These are phyloP conservation scores for Aphidius ervi DNA, from an alignment of 1,140 invertebrate species.

Conservation along the genomic window DNA sequence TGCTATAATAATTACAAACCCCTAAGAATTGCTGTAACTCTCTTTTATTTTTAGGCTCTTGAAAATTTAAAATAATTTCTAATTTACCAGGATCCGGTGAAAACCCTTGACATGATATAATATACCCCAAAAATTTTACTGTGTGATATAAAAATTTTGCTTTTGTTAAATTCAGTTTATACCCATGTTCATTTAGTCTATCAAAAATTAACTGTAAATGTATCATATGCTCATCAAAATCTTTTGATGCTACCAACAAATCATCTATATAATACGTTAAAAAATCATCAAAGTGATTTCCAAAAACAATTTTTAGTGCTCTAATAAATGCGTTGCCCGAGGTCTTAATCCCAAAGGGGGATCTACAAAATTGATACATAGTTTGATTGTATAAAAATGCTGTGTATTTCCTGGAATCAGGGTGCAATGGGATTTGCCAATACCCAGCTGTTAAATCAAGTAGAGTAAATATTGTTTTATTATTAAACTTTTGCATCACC, in stretches of 20 bases:
- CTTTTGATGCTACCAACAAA: background rate
- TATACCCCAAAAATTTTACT: slow-evolving; percentile 1
- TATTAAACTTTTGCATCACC: slow-evolving; percentile 3
- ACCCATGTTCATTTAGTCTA: background rate
- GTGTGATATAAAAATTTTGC: background rate
- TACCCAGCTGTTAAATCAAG: slow-evolving; percentile 7
- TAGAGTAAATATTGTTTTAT: background rate
- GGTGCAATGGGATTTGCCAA: slow-evolving; percentile 2
- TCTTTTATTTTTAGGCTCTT: background rate
- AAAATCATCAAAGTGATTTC: background rate
- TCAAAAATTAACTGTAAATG: slow-evolving; percentile 8
- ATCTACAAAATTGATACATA: background rate
- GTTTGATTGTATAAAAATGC: background rate
- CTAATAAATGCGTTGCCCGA: background rate
- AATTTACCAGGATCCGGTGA: background rate
- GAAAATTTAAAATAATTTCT: background rate
- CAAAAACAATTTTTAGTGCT: background rate
- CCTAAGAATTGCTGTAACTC: slow-evolving; percentile 4
- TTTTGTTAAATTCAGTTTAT: background rate
- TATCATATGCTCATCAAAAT: background rate
- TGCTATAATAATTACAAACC: slow-evolving; percentile 11
- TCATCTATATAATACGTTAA: slow-evolving; percentile 12
- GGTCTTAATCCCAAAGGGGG: too few relatives aligned
- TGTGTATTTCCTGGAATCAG: background rate
- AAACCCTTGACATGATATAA: background rate